Evolutionary conservation across 2,888 invertebrate genomes (phyloP).

Genomic region (Melinaea menophilus): DNA sequence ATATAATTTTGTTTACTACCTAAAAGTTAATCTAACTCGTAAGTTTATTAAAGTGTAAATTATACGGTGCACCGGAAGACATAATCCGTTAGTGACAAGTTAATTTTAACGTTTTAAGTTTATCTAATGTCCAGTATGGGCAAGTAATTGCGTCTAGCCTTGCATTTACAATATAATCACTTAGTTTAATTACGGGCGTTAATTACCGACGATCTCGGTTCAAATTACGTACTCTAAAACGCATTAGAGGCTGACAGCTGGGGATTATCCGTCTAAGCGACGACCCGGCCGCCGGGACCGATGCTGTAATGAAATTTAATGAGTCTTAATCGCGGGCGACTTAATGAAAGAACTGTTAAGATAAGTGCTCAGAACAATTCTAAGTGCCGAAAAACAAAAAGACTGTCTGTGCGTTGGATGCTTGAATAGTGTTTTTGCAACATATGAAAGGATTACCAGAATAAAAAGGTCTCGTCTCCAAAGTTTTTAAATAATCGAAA

Average conservation of each 20-base stretch:
- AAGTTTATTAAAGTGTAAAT: too few relatives aligned
- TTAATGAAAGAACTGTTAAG: conserved; percentile 72
- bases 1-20: too few relatives aligned
- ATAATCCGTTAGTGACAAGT: conserved; percentile 18
- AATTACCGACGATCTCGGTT: conserved; percentile 76
- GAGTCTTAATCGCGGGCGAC: conserved; percentile 76
- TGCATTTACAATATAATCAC: conserved; percentile 73
- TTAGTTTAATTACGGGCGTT: conserved; percentile 76
- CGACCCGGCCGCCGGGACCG: conserved; percentile 61
- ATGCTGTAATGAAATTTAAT: conserved; percentile 74
- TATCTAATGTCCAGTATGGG: conserved; percentile 14
- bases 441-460: conserved; percentile 37
- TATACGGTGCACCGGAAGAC: not conserved
- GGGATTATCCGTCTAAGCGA: conserved; percentile 76
- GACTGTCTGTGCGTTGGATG: conserved; percentile 13
- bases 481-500: conserved; percentile 24
- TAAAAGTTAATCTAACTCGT: too few relatives aligned
- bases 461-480: conserved; percentile 39
- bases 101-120: conserved; percentile 16
- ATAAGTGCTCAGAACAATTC: conserved; percentile 60
- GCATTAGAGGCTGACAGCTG: conserved; percentile 77
- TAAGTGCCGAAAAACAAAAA: conserved; percentile 59
- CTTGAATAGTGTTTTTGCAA: conserved; percentile 21
- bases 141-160: conserved; percentile 30
- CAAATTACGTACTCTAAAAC: conserved; percentile 79